Evolutionary conservation across 2,888 invertebrate species (phyloP).

Genomic region (Stenichneumon culpator): DNA sequence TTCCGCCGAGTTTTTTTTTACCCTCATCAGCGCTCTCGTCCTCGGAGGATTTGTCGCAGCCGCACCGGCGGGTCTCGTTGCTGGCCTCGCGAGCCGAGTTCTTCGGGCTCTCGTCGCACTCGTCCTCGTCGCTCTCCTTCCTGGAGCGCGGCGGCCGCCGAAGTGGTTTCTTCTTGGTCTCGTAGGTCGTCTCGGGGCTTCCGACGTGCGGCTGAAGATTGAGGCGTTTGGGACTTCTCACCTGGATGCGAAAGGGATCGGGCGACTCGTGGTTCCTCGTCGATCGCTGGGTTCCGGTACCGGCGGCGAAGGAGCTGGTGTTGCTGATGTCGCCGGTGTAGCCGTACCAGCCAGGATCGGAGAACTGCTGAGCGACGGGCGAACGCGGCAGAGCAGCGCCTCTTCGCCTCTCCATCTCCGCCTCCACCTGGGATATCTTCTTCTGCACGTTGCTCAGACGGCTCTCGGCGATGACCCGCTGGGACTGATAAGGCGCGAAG

Average conservation of each 20-base stretch:
- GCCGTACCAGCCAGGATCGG: conserved; percentile 67
- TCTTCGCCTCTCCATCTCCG: conserved; percentile 77
- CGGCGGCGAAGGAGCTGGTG: conserved; percentile 29
- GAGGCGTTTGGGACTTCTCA: conserved; percentile 76
- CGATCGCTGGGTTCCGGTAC: background rate
- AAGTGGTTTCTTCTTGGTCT: conserved; percentile 63
- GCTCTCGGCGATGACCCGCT: conserved; percentile 78
- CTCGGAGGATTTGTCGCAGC: conserved; percentile 63
- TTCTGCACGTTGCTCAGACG: conserved; percentile 77
- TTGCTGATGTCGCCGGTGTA: conserved; percentile 62
- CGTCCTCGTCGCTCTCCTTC: conserved; percentile 54
- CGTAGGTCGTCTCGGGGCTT: conserved; percentile 76
- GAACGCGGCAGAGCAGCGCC: conserved; percentile 52
- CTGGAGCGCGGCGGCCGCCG: background rate
- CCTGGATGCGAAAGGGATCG: conserved; percentile 76
- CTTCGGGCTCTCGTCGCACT: conserved; percentile 41
- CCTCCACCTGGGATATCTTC: conserved; percentile 80
- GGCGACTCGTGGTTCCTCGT: conserved; percentile 73
- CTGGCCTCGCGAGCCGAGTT: conserved; percentile 10
- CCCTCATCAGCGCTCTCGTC: conserved; percentile 64
- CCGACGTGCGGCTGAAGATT: conserved; percentile 78
- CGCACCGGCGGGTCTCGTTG: conserved; percentile 45
- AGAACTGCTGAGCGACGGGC: conserved; percentile 43
- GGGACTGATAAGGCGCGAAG: conserved; percentile 79
- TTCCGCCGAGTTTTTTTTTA: conserved; percentile 77